Evolutionary conservation across 2,888 invertebrate species (phyloP).

Genomic region (Leptarthrus brevirostris): DNA sequence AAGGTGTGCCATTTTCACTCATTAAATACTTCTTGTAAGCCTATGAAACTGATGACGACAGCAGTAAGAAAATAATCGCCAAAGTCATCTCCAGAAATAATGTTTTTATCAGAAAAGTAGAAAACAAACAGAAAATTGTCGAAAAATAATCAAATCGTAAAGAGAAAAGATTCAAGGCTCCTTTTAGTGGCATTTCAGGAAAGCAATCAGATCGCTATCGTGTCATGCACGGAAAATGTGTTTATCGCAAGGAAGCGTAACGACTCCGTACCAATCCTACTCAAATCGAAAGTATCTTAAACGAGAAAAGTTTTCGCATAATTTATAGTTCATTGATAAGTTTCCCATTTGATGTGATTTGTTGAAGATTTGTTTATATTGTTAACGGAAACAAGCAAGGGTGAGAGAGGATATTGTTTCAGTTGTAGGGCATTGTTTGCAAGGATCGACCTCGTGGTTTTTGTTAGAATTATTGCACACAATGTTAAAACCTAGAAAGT

Average conservation of each 20-base stretch:
- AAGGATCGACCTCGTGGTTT: no score
- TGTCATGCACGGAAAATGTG: slow-evolving; percentile 23
- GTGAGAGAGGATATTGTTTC: no score
- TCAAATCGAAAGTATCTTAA: slow-evolving; percentile 31
- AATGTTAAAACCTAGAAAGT: no score
- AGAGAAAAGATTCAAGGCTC: slow-evolving; percentile 21
- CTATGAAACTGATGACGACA: slow-evolving; percentile 1
- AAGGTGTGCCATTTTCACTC: neutral
- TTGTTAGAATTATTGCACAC: no score
- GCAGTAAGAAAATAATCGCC: slow-evolving; percentile 22
- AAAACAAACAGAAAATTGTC: slow-evolving; percentile 9
- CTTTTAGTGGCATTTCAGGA: slow-evolving; percentile 7
- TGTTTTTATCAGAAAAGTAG: slow-evolving; percentile 23
- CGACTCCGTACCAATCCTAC: slow-evolving; percentile 8
- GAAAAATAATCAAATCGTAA: slow-evolving; percentile 42
- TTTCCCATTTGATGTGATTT: slow-evolving; percentile 43
- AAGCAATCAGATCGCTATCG: slow-evolving; percentile 40
- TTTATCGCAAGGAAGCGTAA: slow-evolving; percentile 35
- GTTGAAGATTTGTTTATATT: slow-evolving; percentile 10
- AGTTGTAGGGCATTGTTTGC: no score
- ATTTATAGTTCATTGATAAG: slow-evolving; percentile 38
- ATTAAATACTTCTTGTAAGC: neutral
- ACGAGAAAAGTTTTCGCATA: slow-evolving; percentile 40
- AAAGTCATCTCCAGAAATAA: slow-evolving; percentile 19
- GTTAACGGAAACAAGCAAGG: no score